Conservation (phyloP, 2,888 invertebrate genomes). For the Conops quadrifasciatus region DNA sequence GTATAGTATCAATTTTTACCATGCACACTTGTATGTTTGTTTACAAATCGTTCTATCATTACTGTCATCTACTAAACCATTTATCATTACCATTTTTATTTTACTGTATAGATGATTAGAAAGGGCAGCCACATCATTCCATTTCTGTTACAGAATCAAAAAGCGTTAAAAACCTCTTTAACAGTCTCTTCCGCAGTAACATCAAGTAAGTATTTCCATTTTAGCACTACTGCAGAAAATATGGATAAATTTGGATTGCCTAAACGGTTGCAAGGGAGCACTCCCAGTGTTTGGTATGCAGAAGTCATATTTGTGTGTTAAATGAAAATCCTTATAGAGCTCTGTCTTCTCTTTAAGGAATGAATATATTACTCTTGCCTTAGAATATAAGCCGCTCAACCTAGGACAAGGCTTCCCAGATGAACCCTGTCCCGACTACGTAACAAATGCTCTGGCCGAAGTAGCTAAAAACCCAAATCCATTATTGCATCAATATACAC, state of each 20-base stretch:
- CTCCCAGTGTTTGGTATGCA: constrained; percentile 61
- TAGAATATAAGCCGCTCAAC: constrained; percentile 87
- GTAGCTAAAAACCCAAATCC: constrained; percentile 76
- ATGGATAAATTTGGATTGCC: constrained; percentile 64
- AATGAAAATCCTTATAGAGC: background rate
- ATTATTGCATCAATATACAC: constrained; percentile 89
- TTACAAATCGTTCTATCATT: too few relatives aligned
- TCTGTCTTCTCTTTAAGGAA: constrained; percentile 72
- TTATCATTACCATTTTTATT: too few relatives aligned
- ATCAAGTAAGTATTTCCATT: background rate
- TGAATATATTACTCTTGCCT: constrained; percentile 85
- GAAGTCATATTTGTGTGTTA: background rate
- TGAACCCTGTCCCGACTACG: constrained; percentile 84
- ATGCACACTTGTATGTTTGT: too few relatives aligned
- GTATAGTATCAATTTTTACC: too few relatives aligned
- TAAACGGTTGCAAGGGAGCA: constrained; percentile 61
- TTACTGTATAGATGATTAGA: constrained; percentile 54
- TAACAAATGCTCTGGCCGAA: constrained; percentile 78
- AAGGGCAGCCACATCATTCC: constrained; percentile 37
- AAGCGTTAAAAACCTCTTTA: constrained; percentile 13
- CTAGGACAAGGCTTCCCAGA: constrained; percentile 97
- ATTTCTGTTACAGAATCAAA: constrained; percentile 32
- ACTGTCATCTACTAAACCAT: too few relatives aligned
- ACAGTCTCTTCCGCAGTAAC: constrained; percentile 6
- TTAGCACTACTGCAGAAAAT: background rate